Base-by-base conservation (phyloP, 2,113 vertebrate genomes). In the Bufo bufo region DNA sequence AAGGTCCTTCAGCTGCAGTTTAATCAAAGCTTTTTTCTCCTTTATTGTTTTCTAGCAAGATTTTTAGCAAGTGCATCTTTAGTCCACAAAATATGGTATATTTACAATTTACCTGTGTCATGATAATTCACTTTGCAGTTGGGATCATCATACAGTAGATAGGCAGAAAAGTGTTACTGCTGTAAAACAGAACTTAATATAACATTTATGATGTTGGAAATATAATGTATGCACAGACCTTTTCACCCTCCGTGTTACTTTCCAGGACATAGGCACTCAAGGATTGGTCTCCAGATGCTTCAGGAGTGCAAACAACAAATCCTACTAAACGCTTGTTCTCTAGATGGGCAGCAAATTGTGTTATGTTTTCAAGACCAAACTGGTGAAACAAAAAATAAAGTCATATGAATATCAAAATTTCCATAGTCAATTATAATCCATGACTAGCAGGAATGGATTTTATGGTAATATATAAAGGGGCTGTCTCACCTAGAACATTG, bases 181-280 rank as follows among this genome's bases (percentile, higher is more conserved):
- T 33, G 33, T 33, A 1, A 33, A 33, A 33, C 33, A 33, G 33
- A 33, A 33, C 33, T 33, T 33, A 33, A 33, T 33, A 33, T 33
- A 33, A 33, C 33, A 33, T 33, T 33, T 33, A 33, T 33, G 33
- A 33, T 33, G 33, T 33, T 33, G 33, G 33, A 47, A 20, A 47
- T 19, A 80, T 7, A n/a, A 54, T 59, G 8, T 2, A 20, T 20
- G 12, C 47, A 4, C 90, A 1, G 10, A 99, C 98, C 97, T 99
- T 99, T 93, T 99, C 97, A 50, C 98, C 98, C 92, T 99, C 99
- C 0, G 97, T 98, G 95, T 99, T 99, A 95, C 98, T 99, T 94
- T 99, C 98, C 86, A 99, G 99, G 88, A 99, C 81, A 0, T 98
- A 99, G 0, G 95, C 93, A 0, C 96, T 98, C 87, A 97, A 96